phyloP scores from a whole-genome alignment of 2,888 invertebrate genomes.

The Ischnura elegans region DNA sequence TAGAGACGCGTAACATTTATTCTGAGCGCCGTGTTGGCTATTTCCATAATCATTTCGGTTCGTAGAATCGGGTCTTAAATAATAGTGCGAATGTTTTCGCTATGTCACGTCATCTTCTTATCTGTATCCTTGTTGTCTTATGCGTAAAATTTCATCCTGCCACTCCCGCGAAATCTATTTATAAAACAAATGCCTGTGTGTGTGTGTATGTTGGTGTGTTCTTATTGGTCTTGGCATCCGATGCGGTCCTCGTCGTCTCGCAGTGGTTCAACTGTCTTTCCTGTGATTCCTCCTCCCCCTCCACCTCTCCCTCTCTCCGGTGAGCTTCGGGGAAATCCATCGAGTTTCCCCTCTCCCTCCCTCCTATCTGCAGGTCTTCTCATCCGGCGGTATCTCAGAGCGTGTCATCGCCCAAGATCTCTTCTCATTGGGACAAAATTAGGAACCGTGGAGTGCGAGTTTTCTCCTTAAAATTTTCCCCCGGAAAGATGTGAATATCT shows the following conservation, averaged over 20 bases:
- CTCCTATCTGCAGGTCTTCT: neutral
- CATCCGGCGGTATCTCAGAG: neutral
- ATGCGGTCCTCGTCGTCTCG: neutral
- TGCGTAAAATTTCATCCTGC: neutral
- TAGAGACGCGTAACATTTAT: too few relatives aligned
- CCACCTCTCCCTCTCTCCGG: neutral
- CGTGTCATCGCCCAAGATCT: neutral
- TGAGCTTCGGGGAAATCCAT: conserved; percentile 35
- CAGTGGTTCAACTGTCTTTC: neutral
- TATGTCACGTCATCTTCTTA: neutral
- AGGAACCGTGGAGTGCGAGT: neutral
- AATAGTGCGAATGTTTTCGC: neutral
- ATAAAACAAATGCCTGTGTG: neutral
- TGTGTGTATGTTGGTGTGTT: neutral
- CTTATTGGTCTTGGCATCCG: neutral
- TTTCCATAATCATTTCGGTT: neutral
- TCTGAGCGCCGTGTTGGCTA: too few relatives aligned
- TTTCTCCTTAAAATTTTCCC: neutral
- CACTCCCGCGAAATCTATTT: conserved; percentile 5
- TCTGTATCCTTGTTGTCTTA: neutral
- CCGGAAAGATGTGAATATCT: too few relatives aligned
- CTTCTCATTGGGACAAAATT: neutral
- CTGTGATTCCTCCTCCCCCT: neutral
- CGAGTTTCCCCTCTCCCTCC: neutral
- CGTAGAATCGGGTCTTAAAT: neutral